Evolutionary conservation across 2,113 vertebrate genomes (phyloP).

Genomic region (Phalacrocorax brasilianus): DNA sequence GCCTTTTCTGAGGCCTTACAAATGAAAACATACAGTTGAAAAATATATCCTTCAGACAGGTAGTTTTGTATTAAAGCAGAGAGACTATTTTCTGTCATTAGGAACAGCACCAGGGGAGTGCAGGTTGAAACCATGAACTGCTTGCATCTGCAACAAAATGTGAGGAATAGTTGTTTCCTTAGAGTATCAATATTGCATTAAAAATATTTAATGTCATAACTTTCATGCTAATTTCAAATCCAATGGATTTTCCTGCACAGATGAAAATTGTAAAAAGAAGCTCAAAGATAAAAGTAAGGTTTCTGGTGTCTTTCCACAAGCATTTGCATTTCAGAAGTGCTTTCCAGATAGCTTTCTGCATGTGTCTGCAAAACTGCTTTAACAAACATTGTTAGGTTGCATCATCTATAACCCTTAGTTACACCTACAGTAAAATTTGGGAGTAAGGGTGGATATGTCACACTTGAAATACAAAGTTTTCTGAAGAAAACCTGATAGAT

Average conservation of each 20-base stretch:
- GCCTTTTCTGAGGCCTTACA: background rate
- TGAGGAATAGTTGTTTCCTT: background rate
- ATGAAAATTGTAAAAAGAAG: conserved; percentile 97
- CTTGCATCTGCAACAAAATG: background rate
- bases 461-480: background rate
- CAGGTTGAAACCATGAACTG: background rate
- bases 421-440: background rate
- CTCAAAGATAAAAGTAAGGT: conserved; percentile 99
- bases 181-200: background rate
- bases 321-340: conserved; percentile 51
- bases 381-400: conserved; percentile 29
- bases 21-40: background rate
- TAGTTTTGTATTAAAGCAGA: background rate
- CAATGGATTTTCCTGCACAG: conserved; percentile 86
- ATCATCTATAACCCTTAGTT: conserved; percentile 68
- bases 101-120: background rate
- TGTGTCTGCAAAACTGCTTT: conserved; percentile 72
- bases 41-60: background rate
- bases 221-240: conserved; percentile 62
- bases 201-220: conserved; percentile 28
- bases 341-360: conserved; percentile 78
- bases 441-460: background rate
- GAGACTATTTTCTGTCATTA: background rate
- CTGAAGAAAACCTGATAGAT: background rate
- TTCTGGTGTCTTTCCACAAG: conserved; percentile 59